A percentile compares a stretch with the other conserved stretches of the same genome.
These are phyloP conservation scores for Hofmannophila pseudospretella DNA, from an alignment of 2,888 invertebrate species.

Conservation along the genomic window DNA sequence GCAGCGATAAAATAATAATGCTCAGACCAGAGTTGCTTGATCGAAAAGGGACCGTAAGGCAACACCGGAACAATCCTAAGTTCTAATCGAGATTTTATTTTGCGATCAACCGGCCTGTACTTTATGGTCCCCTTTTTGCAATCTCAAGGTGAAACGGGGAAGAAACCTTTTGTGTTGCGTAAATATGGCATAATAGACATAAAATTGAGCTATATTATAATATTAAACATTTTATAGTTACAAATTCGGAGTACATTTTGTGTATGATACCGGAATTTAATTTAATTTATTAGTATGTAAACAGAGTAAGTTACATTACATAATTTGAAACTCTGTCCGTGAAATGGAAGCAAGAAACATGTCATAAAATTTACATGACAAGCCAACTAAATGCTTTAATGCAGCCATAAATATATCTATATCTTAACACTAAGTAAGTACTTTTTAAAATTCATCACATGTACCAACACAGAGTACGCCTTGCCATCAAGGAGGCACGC, in stretches of 20 bases:
- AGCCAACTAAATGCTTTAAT: slow-evolving; percentile 47
- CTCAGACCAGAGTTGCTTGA: slow-evolving; percentile 39
- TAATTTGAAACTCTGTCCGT: slow-evolving; percentile 17
- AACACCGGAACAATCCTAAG: slow-evolving; percentile 57
- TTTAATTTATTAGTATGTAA: no score
- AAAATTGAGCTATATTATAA: no score
- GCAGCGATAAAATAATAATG: slow-evolving; percentile 73
- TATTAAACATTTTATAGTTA: no score
- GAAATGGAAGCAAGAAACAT: slow-evolving; percentile 36
- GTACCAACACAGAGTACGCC: slow-evolving; percentile 41
- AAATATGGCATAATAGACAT: no score
- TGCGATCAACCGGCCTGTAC: slow-evolving; percentile 50
- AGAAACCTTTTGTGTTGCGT: slow-evolving; percentile 12
- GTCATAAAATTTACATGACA: slow-evolving; percentile 59
- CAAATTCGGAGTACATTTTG: no score
- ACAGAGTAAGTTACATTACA: no score
- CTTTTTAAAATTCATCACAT: slow-evolving; percentile 72
- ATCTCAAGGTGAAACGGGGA: slow-evolving; percentile 51
- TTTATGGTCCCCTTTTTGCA: slow-evolving; percentile 58
- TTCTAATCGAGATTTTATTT: slow-evolving; percentile 68
- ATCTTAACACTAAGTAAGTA: slow-evolving; percentile 38
- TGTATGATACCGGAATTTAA: no score
- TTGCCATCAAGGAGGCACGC: slow-evolving; percentile 54
- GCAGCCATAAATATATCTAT: slow-evolving; percentile 55
- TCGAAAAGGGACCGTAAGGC: slow-evolving; percentile 59